phyloP scores from a whole-genome alignment of 2,113 vertebrate species.

The Felis catus region DNA sequence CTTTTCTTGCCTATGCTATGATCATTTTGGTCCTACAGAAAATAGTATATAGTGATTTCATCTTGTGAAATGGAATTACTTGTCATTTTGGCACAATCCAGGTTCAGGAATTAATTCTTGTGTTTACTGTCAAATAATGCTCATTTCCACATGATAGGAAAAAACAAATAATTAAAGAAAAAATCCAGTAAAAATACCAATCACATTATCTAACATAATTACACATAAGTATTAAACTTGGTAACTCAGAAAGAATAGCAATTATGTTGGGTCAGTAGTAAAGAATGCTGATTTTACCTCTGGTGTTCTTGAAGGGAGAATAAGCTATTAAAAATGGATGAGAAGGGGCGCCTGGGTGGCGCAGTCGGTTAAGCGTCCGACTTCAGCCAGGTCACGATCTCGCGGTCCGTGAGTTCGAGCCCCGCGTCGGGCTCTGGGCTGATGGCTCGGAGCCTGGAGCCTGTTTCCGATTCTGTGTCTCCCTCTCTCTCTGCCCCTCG shows the following conservation, averaged over 20 bases:
- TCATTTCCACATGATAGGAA: not conserved
- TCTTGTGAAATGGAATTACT: not conserved
- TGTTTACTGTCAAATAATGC: not conserved
- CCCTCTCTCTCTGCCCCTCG: too few relatives aligned
- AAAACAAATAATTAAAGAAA: not conserved
- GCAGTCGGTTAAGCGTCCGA: too few relatives aligned
- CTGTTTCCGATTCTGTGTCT: too few relatives aligned
- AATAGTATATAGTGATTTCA: conserved; percentile 11
- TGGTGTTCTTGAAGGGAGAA: conserved; percentile 7
- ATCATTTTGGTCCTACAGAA: conserved; percentile 9
- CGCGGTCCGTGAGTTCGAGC: too few relatives aligned
- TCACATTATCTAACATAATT: not conserved
- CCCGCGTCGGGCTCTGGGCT: too few relatives aligned
- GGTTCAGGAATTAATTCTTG: not conserved
- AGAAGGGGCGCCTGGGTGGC: not conserved
- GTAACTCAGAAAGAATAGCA: not conserved
- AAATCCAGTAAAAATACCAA: not conserved
- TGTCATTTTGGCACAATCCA: not conserved
- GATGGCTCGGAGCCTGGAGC: too few relatives aligned
- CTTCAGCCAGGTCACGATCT: too few relatives aligned
- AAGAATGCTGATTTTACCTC: not conserved
- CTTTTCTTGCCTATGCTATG: not conserved
- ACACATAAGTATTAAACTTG: not conserved
- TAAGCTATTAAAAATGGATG: not conserved
- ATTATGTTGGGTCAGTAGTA: not conserved